Percentiles rank a stretch among this genome's conserved stretches.
phyloP scores from a whole-genome alignment of 1,140 invertebrate species.

The roundworm (Caenorhabditis elegans) region DNA sequence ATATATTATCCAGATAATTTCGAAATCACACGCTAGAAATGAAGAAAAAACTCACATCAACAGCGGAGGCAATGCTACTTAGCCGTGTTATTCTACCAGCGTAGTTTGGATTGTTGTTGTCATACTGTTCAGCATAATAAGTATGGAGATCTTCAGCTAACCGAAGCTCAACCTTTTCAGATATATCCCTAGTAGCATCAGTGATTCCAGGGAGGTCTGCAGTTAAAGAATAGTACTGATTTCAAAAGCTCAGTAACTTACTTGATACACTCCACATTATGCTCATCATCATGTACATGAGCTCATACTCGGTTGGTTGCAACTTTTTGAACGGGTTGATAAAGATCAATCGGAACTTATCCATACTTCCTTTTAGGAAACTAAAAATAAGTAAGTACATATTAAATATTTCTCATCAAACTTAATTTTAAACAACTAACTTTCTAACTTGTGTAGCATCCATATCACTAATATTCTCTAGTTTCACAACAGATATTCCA shows the following conservation, averaged over 20 bases:
- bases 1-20: slow-evolving; percentile 1
- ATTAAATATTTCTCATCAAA: neutral
- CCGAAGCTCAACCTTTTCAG: neutral
- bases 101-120: slow-evolving; percentile 30
- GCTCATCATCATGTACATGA: slow-evolving; percentile 45
- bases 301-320: slow-evolving; percentile 20
- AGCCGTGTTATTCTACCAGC: slow-evolving; percentile 26
- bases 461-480: slow-evolving; percentile 20
- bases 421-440: neutral
- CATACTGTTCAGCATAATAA: slow-evolving; percentile 34
- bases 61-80: neutral
- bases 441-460: slow-evolving; percentile 24
- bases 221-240: neutral
- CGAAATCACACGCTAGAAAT: neutral
- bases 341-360: slow-evolving; percentile 2
- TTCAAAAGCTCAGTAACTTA: neutral
- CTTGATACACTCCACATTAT: slow-evolving; percentile 45
- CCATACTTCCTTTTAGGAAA: slow-evolving; percentile 31
- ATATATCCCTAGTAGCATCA: neutral
- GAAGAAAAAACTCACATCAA: slow-evolving; percentile 32
- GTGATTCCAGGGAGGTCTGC: slow-evolving; percentile 12
- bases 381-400: neutral
- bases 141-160: slow-evolving; percentile 32
- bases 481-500: neutral
- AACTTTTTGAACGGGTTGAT: slow-evolving; percentile 35